Conservation (phyloP, 2,797 vertebrate species). For the Morelia viridis region DNA sequence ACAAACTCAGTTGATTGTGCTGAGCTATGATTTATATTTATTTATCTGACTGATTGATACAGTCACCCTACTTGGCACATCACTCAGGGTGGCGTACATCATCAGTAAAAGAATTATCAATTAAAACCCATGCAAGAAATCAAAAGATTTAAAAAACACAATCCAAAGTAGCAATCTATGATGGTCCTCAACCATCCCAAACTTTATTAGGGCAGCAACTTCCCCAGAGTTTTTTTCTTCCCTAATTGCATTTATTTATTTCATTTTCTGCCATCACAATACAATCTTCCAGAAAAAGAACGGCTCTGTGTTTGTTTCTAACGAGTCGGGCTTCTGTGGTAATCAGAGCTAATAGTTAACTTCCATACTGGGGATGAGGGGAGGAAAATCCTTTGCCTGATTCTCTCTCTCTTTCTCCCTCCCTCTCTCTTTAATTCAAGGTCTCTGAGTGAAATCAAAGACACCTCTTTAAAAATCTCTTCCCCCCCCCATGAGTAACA, state of each 20-base stretch:
- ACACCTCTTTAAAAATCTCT: constrained; percentile 8
- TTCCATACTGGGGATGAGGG: constrained; percentile 14
- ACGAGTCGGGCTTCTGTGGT: constrained; percentile 58
- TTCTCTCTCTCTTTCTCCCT: constrained; percentile 44
- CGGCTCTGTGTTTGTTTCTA: constrained; percentile 57
- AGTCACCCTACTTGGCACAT: not conserved
- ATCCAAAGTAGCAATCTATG: constrained; percentile 15
- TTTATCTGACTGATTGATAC: not conserved
- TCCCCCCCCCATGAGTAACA: constrained; percentile 60
- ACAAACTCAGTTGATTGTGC: not conserved
- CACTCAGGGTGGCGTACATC: not conserved
- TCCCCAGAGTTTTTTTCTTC: not conserved
- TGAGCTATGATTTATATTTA: not conserved
- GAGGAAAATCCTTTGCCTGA: constrained; percentile 50
- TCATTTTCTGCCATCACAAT: not conserved
- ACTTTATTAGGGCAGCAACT: not conserved
- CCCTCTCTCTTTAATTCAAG: constrained; percentile 52
- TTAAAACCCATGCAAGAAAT: not conserved
- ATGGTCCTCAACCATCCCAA: not conserved
- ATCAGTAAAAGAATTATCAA: not conserved
- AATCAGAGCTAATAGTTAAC: constrained; percentile 66
- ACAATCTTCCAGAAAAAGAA: constrained; percentile 51
- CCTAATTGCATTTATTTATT: not conserved
- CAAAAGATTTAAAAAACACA: not conserved
- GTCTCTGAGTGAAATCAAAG: constrained; percentile 48